Evolutionary conservation across 1,140 invertebrate genomes (phyloP).

Genomic region (Eueides isabella): DNA sequence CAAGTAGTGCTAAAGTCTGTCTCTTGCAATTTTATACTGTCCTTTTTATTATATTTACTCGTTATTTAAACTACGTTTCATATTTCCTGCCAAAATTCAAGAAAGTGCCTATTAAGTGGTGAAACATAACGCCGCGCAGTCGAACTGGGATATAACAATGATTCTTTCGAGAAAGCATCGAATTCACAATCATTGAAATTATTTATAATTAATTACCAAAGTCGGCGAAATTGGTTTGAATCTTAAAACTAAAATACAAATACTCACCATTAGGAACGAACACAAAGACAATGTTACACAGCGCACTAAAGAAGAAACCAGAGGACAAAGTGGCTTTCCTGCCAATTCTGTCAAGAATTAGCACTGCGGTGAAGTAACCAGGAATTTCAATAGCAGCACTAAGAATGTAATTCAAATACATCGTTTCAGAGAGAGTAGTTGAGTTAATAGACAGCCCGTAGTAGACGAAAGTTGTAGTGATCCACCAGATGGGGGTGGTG

Average conservation of each 20-base stretch:
- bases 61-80: no score
- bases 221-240: no score
- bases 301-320: conserved; percentile 84
- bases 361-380: conserved; percentile 85
- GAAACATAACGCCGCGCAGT: no score
- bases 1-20: no score
- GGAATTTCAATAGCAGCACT: conserved; percentile 88
- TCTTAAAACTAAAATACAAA: not conserved
- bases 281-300: conserved; percentile 58
- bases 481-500: conserved; percentile 88
- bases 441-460: conserved; percentile 92
- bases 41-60: no score
- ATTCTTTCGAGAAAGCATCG: no score
- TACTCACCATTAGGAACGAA: conserved; percentile 52
- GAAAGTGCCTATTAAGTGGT: no score
- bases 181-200: no score
- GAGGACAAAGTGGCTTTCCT: conserved; percentile 83
- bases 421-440: conserved; percentile 87
- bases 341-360: conserved; percentile 85
- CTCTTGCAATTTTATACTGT: no score
- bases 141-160: no score
- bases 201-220: no score
- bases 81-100: no score
- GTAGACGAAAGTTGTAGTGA: conserved; percentile 89
- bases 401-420: conserved; percentile 87